A percentile compares a stretch with the other conserved stretches of the same genome.
phyloP scores from a whole-genome alignment of 2,888 invertebrate genomes.

The Liopterus haemorrhoidalis region DNA sequence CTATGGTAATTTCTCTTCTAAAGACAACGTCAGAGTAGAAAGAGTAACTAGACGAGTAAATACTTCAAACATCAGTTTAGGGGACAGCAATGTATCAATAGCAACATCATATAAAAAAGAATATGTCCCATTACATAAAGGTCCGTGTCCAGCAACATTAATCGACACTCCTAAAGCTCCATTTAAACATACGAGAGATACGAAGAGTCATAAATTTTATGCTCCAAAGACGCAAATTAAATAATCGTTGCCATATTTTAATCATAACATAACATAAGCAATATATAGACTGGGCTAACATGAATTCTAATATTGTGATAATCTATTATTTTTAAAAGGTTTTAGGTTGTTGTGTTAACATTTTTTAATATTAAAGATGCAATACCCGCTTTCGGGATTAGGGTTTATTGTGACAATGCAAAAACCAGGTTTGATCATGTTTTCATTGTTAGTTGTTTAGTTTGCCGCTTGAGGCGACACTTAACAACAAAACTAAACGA shows the following conservation, averaged over 20 bases:
- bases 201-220: constrained; percentile 79
- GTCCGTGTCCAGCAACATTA: constrained; percentile 75
- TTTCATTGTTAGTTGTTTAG: too few relatives aligned
- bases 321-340: constrained; percentile 30
- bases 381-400: constrained; percentile 33
- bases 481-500: constrained; percentile 39
- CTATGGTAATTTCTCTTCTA: constrained; percentile 61
- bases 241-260: constrained; percentile 9
- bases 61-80: constrained; percentile 69
- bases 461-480: too few relatives aligned
- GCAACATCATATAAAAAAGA: constrained; percentile 72
- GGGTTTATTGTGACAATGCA: too few relatives aligned
- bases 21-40: constrained; percentile 49
- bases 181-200: constrained; percentile 78
- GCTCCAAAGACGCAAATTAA: constrained; percentile 56
- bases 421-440: too few relatives aligned
- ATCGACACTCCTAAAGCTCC: constrained; percentile 69
- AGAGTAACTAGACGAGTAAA: constrained; percentile 59
- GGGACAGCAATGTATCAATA: constrained; percentile 55
- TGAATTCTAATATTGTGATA: constrained; percentile 42
- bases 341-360: constrained; percentile 26
- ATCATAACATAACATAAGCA: constrained; percentile 12
- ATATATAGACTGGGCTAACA: constrained; percentile 29
- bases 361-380: constrained; percentile 27
- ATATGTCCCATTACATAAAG: constrained; percentile 62